Evolutionary conservation across 2,113 vertebrate species (phyloP).

Genomic region (Pseudopipra pipra): DNA sequence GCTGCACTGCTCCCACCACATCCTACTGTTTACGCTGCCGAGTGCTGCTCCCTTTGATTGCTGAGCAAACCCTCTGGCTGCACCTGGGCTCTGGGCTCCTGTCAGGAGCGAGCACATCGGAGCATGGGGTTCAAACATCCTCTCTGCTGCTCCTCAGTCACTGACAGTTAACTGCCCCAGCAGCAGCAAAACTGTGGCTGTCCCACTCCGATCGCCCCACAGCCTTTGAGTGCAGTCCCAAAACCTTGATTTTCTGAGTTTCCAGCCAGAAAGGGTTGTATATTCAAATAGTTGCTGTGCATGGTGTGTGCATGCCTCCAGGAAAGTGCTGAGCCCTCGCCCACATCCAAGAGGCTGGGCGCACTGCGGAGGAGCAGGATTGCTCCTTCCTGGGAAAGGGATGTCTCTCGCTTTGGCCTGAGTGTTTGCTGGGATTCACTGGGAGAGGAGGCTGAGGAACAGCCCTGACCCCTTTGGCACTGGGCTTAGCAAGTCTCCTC

Average conservation of each 20-base stretch:
- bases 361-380: background rate
- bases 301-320: background rate
- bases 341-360: background rate
- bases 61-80: background rate
- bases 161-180: background rate
- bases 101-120: fast-evolving
- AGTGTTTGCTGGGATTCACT: background rate
- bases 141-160: background rate
- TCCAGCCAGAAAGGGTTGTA: background rate
- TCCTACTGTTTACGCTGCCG: background rate
- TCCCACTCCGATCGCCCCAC: background rate
- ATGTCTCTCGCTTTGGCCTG: fast-evolving
- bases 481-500: constrained; percentile 19
- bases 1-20: constrained; percentile 32
- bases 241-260: background rate
- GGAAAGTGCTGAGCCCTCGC: background rate
- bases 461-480: background rate
- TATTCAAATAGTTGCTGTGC: background rate
- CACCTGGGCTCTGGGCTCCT: background rate
- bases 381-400: background rate
- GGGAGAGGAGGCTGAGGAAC: background rate
- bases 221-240: background rate
- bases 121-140: background rate
- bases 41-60: constrained; percentile 58
- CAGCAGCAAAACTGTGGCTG: background rate